Evolutionary conservation across 2,113 vertebrate genomes (phyloP), one percentile per base, ranked within the genome.

Genomic region (Corythaeola cristata): DNA sequence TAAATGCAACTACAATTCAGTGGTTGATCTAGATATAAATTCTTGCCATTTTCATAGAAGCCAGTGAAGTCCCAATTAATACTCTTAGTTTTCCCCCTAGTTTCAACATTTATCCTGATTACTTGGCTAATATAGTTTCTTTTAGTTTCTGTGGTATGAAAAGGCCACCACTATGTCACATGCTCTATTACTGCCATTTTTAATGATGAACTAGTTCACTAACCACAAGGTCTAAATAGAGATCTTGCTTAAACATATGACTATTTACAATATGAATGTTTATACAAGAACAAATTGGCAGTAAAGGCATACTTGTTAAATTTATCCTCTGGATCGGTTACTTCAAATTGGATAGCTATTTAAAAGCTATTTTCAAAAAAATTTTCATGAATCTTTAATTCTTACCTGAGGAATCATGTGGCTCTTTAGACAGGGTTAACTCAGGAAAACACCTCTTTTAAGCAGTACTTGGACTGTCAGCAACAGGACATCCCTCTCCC

Each of bases 231-330:
- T 37, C 26, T 80, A 80, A 82, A 89, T 7, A 85, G 69, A 89
- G 58, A 6, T 62, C 68, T 82, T 79, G 35, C 62, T 87, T 82
- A 93, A 91, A 88, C 39, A 27, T 28, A 69, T 45, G 62, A 92
- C 76, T 84, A 69, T 85, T 88, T 88, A 79, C 55, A 76, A 71
- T 28, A 74, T 22, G 62, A 95, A 80, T 87, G 66, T 89, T 89
- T 87, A 91, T 20, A 73, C 27, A 93, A 83, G 63, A 95, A 69
- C 28, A 68, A 93, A 91, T 62, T 88, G 78, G 74, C 88, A 85
- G 85, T 50, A 73, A 79, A 96, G 49, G 41, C 58, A 37, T n/a
- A 69, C 66, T 62, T 89, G 71, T 62, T 85, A 95, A 95, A 90
- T 91, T 76, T 93, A 89, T 62, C 45, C 82, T 62, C 85, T 86